Evolutionary conservation across 2,113 vertebrate genomes (phyloP).

Genomic region (Paraplagusia blochii): DNA sequence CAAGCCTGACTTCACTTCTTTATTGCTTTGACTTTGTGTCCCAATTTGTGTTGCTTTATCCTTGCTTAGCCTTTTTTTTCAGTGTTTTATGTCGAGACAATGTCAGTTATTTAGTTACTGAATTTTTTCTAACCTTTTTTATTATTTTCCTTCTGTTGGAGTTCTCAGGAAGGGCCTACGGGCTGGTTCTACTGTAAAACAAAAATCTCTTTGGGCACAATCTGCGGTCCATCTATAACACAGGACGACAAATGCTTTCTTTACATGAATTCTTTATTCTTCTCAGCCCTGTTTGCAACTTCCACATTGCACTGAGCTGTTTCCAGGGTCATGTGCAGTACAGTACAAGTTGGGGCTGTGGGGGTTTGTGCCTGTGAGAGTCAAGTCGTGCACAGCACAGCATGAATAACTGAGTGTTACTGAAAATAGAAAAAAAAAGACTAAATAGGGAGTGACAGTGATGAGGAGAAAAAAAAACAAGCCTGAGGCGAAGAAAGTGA

Average conservation of each 20-base stretch:
- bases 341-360: background rate
- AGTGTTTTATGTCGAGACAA: background rate
- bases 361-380: background rate
- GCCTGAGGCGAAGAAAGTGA: background rate
- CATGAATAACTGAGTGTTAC: slow-evolving; percentile 62
- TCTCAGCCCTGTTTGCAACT: background rate
- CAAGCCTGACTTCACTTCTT: slow-evolving; percentile 1
- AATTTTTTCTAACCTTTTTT: slow-evolving; percentile 7
- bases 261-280: slow-evolving; percentile 4
- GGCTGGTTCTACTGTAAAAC: too few relatives aligned
- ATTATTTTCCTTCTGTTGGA: too few relatives aligned
- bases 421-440: slow-evolving; percentile 59
- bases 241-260: background rate
- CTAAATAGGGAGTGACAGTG: slow-evolving; percentile 21
- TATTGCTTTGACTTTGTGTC: background rate
- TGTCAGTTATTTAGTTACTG: slow-evolving; percentile 28
- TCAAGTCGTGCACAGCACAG: slow-evolving; percentile 27
- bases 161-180: too few relatives aligned
- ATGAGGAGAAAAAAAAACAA: slow-evolving; percentile 30
- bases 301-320: slow-evolving; percentile 1
- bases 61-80: slow-evolving; percentile 8
- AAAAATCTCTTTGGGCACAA: too few relatives aligned
- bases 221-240: slow-evolving; percentile 9
- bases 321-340: background rate
- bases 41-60: slow-evolving; percentile 1